These are phyloP conservation scores for Indicator maculatus DNA, from an alignment of 2,113 vertebrate species.

Conservation along the genomic window DNA sequence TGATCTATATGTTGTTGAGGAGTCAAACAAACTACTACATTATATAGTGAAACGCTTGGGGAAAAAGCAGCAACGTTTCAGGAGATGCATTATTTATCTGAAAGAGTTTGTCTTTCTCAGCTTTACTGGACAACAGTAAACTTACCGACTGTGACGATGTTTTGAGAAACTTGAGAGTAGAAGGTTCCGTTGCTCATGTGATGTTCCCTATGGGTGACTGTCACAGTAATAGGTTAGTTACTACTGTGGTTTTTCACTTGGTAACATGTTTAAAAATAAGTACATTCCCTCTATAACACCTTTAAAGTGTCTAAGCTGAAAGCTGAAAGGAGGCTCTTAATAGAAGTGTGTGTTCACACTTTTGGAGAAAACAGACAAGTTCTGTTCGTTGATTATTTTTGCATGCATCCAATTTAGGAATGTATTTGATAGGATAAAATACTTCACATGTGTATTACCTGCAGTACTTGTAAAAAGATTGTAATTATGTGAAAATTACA, in stretches of 20 bases:
- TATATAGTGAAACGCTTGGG: neutral
- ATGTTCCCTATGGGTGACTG: neutral
- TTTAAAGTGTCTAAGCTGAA: constrained; percentile 9
- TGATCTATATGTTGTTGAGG: neutral
- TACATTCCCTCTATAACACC: neutral
- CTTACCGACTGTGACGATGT: neutral
- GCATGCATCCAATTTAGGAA: neutral
- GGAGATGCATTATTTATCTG: neutral
- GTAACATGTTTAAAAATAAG: neutral
- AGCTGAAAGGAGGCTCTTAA: neutral
- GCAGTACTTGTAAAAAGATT: neutral
- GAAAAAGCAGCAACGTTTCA: neutral
- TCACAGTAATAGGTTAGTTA: constrained; percentile 1
- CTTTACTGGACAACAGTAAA: neutral
- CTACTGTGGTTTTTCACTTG: constrained; percentile 20
- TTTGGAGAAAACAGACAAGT: neutral
- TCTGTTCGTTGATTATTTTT: neutral
- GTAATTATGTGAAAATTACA: neutral
- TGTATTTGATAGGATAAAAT: neutral
- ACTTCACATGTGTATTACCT: neutral
- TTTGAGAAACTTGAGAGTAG: neutral
- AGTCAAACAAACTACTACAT: neutral
- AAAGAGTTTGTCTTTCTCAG: neutral
- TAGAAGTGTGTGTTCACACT: neutral
- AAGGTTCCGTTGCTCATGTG: neutral